Evolutionary conservation across 2,888 invertebrate species (phyloP).

Genomic region (Callyntrura sp.): DNA sequence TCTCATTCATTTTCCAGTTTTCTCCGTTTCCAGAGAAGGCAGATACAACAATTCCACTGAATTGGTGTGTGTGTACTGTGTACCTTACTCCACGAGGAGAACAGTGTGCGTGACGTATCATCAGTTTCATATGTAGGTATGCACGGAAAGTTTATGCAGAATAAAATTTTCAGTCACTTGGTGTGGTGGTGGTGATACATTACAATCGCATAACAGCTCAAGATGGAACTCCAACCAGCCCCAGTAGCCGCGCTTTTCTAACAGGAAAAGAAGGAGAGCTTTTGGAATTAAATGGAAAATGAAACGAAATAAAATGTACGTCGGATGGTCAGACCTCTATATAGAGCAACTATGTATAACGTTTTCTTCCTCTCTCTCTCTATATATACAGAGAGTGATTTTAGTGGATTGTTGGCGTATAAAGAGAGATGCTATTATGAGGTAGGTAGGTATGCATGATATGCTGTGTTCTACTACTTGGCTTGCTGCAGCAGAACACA

Average conservation of each 20-base stretch:
- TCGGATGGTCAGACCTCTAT: not conserved
- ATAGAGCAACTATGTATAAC: not conserved
- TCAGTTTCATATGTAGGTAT: not conserved
- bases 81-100: not conserved
- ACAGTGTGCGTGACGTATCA: not conserved
- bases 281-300: conserved; percentile 39
- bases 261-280: conserved; percentile 3
- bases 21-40: conserved; percentile 1
- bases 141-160: not conserved
- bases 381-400: not conserved
- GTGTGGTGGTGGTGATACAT: not conserved
- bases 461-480: not conserved
- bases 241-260: not conserved
- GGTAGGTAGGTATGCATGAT: not conserved
- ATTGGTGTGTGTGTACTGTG: not conserved
- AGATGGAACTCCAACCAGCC: not conserved
- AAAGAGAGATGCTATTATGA: not conserved
- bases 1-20: not conserved
- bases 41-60: not conserved
- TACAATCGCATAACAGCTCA: not conserved
- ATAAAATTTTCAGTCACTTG: not conserved
- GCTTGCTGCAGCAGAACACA: not conserved
- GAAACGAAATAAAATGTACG: conserved; percentile 7
- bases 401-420: not conserved
- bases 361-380: conserved; percentile 15